Base-by-base conservation (phyloP, 2,797 vertebrate species). In the Manis pentadactyla region DNA sequence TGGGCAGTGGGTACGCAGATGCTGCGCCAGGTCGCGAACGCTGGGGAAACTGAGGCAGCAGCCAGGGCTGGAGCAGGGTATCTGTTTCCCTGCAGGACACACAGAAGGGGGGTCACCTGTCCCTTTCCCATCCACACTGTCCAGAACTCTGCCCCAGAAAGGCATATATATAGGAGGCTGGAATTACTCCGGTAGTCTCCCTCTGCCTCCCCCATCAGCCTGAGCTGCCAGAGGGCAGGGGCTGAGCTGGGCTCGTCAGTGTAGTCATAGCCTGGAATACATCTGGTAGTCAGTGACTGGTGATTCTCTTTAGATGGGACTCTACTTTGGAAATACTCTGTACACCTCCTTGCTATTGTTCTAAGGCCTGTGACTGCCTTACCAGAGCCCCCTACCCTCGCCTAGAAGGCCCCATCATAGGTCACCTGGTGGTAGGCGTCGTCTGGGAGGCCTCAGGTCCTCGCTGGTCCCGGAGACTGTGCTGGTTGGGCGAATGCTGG, bases 41-140 rank as follows among this genome's bases (percentile, higher is more conserved):
- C 99, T 99, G 7, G 97, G 95, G 98, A 99, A 99, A 53, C 98
- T 98, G 42, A 99, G 98, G 77, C 98, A 99, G 97, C 99, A 99
- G 88, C 99, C 99, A 17, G 99, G 98, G 55, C 99, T 97, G 0
- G 99, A 99, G 97, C 99, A 99, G 79, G 98, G 97, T 90, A 99
- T 98, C 18, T 98, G 98, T 69, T 98, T 98, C 84, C 98, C 99
- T 99, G 74, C 39, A 91, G 92, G 75, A 97, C 1, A 49, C 46
- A 98, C 57, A 88, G 6, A 97, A 3, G 87, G 51, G 87, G 15
- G 68, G 87, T 95, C 85, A 94, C 12, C 0, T 0, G 3, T 73
- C 93, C 61, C 34, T 79, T 29, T 57, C 71, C 13, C 21, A 49
- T 0, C 23, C 57, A 37, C 5, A 4, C 14, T 31, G 27, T 0